Base-by-base conservation (phyloP, 2,888 invertebrate species). In the Campoplex nolae region DNA sequence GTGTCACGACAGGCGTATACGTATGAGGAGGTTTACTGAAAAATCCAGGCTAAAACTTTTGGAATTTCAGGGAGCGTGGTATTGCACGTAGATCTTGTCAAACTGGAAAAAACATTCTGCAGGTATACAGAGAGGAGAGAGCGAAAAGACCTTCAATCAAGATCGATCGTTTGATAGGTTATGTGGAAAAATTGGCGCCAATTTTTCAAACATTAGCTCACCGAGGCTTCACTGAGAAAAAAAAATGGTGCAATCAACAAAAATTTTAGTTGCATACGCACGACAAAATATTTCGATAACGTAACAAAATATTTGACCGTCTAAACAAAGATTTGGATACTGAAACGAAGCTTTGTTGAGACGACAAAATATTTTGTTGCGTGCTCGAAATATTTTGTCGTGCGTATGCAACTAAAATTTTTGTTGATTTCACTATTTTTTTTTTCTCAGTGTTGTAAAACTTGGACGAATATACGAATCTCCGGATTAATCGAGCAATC, bases 71-170 rank as follows among this genome's bases (percentile, higher is more conserved):
- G 65, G 32, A 56, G 62, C 48, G 70, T 62, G 38, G 62, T 1
- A 16, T 18, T n/a, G 23, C 58, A 48, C 77, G 35, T 71, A 56
- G n/a, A 73, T 77, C 71, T 73, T 62, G 76, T 62, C 48, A 67
- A 45, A 71, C 32, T 67, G 77, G 62, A 67, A 67, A 67, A 67
- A 77, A 28, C 16, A n/a, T 67, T 65, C 42, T n/a, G 65, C 23
- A 23, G 23, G 23, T 73, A 74, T 16, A 81, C 23, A 23, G 23
- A 23, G 62, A 3, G 1, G 38, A 38, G 62, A 62, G 32, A 80
- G 65, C 11, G 58, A 74, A 54, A 56, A 65, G 32, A 75, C 67
- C 79, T 45, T 75, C 83, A 32, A 83, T 83, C 70, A 73, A 68
- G 35, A 62, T n/a, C 18, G 62, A 67, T 68, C 58, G n/a, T 28